Evolutionary conservation across 2,113 vertebrate genomes (phyloP), one percentile per base, ranked within the genome.

Genomic region (Lampris incognitus): DNA sequence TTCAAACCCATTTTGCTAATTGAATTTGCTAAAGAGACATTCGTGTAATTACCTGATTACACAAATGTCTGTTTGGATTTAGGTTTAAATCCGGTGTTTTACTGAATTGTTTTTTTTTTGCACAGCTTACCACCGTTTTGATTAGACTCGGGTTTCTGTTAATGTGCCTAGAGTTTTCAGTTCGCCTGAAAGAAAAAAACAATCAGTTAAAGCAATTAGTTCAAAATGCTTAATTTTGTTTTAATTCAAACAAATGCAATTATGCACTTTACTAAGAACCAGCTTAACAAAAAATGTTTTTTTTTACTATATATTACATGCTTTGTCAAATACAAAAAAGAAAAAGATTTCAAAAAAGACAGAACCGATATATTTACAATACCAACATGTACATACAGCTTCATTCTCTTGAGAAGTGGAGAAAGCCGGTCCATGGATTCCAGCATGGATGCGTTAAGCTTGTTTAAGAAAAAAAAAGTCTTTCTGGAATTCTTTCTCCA

Each of bases 221-320:
- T 70, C 65, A 86, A 84, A 66, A 85, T 57, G 52, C 64, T 66
- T 52, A 42, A 52, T 78, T 78, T 80, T 82, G 80, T 86, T 93
- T 94, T 89, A 79, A 92, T 95, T 87, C 87, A 87, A 93, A 92
- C 83, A 83, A 85, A 92, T 92, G 91, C 93, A 95, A 94, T 94
- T 92, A 94, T 96, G 96, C 94, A 97, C 98, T 97, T 92, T 72
- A 96, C 96, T 96, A 96, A 97, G 97, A 97, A 97, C 96, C 96
- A 96, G 96, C 95, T 98, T 97, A 96, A 96, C 94, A 95, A 95
- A 95, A 94, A 57, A 87, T 86, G 87, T 87, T 91, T 24, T 24
- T 24, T 24, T 93, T 92, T 92, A 91, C 93, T 94, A 97, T 97
- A 97, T 97, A 97, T 97, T 97, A 98, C 96, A 97, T 96, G 96